A percentile compares a stretch with the other conserved stretches of the same genome.
Evolutionary conservation across 1,140 invertebrate genomes (phyloP).

Genomic region (Tetranychus cinnabarinus): DNA sequence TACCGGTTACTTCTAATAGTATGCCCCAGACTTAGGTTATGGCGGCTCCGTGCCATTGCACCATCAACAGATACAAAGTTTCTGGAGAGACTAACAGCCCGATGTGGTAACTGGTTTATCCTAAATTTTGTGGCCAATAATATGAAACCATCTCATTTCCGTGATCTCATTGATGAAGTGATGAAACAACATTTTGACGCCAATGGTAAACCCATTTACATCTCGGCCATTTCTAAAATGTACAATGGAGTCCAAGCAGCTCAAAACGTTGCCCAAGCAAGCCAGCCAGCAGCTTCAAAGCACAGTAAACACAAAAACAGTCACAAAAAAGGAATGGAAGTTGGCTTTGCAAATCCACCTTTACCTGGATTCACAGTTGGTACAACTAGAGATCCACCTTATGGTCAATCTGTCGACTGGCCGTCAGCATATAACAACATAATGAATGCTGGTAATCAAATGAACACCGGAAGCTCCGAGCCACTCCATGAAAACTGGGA

Average conservation of each 20-base stretch:
- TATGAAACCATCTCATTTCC: constrained; percentile 1
- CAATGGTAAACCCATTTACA: not conserved
- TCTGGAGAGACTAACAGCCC: constrained; percentile 17
- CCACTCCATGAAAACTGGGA: not conserved
- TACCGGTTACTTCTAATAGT: constrained; percentile 10
- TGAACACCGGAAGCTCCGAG: not conserved
- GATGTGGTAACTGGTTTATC: not conserved
- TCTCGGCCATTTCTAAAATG: not conserved
- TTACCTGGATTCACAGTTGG: not conserved
- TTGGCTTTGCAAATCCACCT: not conserved
- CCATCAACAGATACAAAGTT: constrained; percentile 24
- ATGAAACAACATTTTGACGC: constrained; percentile 1
- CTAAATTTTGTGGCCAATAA: not conserved
- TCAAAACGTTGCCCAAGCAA: not conserved
- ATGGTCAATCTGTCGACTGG: not conserved
- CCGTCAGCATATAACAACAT: not conserved
- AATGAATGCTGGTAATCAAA: not conserved
- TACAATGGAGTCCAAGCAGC: not conserved
- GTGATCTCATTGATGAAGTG: constrained; percentile 1
- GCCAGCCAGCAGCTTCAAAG: not conserved
- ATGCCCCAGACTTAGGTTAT: constrained; percentile 27
- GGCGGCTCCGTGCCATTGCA: not conserved
- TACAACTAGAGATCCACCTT: not conserved
- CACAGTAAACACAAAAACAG: not conserved
- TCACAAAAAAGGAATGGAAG: not conserved